Evolutionary conservation across 2,888 invertebrate species (phyloP).

Genomic region (Autographa gamma): DNA sequence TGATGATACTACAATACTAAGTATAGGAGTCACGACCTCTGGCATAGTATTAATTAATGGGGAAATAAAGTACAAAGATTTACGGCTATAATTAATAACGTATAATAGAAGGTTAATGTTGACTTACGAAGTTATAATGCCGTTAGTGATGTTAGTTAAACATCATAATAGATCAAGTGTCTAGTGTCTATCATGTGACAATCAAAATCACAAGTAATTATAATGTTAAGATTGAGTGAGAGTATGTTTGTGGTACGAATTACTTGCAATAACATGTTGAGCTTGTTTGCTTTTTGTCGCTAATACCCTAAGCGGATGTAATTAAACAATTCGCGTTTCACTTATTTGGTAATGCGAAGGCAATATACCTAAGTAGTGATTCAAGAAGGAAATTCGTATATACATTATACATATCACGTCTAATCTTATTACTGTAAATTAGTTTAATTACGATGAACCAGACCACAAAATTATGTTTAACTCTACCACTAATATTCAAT

Average conservation of each 20-base stretch:
- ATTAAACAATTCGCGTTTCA: conserved; percentile 23
- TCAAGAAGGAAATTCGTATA: neutral
- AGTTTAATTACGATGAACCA: conserved; percentile 23
- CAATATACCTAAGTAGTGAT: neutral
- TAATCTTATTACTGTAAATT: conserved; percentile 6
- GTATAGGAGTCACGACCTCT: neutral
- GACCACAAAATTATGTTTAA: conserved; percentile 18
- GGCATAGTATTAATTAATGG: neutral
- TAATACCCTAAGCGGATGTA: conserved; percentile 24
- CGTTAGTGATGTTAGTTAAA: conserved; percentile 7
- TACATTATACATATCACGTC: neutral
- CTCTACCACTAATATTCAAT: conserved; percentile 16
- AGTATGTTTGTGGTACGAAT: neutral
- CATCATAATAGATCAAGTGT: conserved; percentile 19
- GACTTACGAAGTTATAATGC: neutral
- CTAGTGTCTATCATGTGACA: conserved; percentile 30
- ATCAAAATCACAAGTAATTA: neutral
- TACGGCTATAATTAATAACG: too few relatives aligned
- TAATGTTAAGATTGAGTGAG: neutral
- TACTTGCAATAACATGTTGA: neutral
- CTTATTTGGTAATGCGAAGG: conserved; percentile 27
- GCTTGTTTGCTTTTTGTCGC: neutral
- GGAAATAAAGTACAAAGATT: neutral
- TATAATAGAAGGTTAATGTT: too few relatives aligned
- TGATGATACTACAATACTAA: too few relatives aligned